Conservation (phyloP, 2,888 invertebrate species). For the Antitype chi region DNA sequence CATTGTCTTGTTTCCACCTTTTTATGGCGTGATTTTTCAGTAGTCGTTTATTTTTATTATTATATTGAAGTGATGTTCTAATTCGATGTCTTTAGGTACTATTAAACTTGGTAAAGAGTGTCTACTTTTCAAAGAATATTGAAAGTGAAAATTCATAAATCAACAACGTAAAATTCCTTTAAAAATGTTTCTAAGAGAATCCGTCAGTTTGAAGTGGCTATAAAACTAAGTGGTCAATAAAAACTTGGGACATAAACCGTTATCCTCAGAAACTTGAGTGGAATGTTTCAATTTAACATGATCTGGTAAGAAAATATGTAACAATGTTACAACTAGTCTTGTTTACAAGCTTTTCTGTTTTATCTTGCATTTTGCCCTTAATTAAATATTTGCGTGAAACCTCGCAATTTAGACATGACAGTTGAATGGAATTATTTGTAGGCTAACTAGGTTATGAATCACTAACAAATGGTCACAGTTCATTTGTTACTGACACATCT, state of each 20-base stretch:
- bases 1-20: too few species aligned
- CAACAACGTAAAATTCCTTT: conserved; percentile 46
- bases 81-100: conserved; percentile 8
- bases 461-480: background rate
- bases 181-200: conserved; percentile 38
- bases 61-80: background rate
- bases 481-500: conserved; percentile 4
- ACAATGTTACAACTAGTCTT: background rate
- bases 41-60: background rate
- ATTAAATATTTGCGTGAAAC: conserved; percentile 26
- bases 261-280: conserved; percentile 31
- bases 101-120: conserved; percentile 23
- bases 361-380: background rate
- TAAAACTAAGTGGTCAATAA: conserved; percentile 53
- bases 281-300: conserved; percentile 29
- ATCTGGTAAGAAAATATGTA: conserved; percentile 1
- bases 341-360: background rate
- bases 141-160: conserved; percentile 48
- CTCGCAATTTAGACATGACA: conserved; percentile 24
- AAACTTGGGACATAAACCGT: conserved; percentile 30
- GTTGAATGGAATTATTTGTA: conserved; percentile 33
- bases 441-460: conserved; percentile 23
- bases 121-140: conserved; percentile 27
- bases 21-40: too few species aligned
- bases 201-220: conserved; percentile 47